Conservation (phyloP, 1,140 invertebrate species). For the Danaus melanippus region DNA sequence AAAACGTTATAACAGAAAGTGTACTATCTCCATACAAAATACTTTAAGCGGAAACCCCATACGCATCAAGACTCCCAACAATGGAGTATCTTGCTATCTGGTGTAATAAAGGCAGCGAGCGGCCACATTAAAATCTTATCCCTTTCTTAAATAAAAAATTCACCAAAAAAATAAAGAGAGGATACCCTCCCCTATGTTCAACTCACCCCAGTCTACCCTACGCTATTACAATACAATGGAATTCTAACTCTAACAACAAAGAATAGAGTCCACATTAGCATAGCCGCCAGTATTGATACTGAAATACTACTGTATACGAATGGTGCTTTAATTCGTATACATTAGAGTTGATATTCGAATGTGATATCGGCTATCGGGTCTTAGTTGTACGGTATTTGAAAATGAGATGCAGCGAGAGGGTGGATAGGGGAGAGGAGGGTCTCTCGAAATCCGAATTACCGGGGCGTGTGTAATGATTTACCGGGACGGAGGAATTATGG, state of each 20-base stretch:
- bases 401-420: constrained; percentile 67
- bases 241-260: constrained; percentile 49
- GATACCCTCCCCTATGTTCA: constrained; percentile 65
- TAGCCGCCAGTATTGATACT: no score
- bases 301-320: no score
- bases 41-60: constrained; percentile 67
- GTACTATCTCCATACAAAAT: constrained; percentile 55
- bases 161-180: constrained; percentile 69
- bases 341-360: constrained; percentile 42
- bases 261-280: no score
- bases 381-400: constrained; percentile 59
- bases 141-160: constrained; percentile 73
- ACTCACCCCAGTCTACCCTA: constrained; percentile 33
- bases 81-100: constrained; percentile 62
- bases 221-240: constrained; percentile 43
- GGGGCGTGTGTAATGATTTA: constrained; percentile 71
- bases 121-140: constrained; percentile 72
- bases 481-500: constrained; percentile 58
- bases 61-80: constrained; percentile 65
- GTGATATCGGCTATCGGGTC: constrained; percentile 26
- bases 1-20: constrained; percentile 13
- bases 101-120: constrained; percentile 63
- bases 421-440: constrained; percentile 29
- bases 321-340: no score
- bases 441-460: constrained; percentile 68